Base-by-base conservation (phyloP, 2,113 vertebrate species). In the Alligator mississippiensis region DNA sequence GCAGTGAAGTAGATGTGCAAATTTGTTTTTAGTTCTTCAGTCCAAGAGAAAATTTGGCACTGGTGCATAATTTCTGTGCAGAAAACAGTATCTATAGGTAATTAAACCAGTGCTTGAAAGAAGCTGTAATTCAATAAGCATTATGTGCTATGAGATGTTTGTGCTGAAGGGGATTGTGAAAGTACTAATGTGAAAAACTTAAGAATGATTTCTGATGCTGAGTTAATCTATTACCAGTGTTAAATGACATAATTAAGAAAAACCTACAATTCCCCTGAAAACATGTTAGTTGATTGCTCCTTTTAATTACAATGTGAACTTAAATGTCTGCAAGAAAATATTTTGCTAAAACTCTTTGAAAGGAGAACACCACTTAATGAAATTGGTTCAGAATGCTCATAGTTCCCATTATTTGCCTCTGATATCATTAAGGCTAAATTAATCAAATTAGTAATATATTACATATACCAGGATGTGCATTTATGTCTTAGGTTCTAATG, bases 1-100 rank as follows among this genome's bases (percentile, higher is more conserved):
- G 82, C 17, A 1, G 3, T 38, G 24, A 60, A 58, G 47, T 54
- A 78, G 76, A 75, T 77, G 25, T 87, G 17, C 77, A 80, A 82
- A 77, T 30, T 59, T 90, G 9, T 3, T 22, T 86, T 80, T 57
- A 12, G 28, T 95, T 96, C 88, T 88, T 91, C 63, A 91, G 81
- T 57, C 66, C 81, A 66, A 84, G 68, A 84, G 61, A 74, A 94
- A 87, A 93, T 91, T 81, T 96, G 82, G n/a, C 82, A 94, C 11
- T 88, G 6, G 25, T 77, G 68, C 85, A 4, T 77, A 47, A 93
- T 96, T 91, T 90, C 68, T 87, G 16, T 54, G 38, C 0, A 11
- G 82, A 15, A 9, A 83, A n/a, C 24, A 80, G 7, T 92, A 74
- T 19, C 19, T 90, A 18, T n/a, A 85, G 5, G 77, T 82, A 89